These are phyloP conservation scores for Spinus olivaceus DNA, from an alignment of 2,797 vertebrate species.

Conservation along the genomic window DNA sequence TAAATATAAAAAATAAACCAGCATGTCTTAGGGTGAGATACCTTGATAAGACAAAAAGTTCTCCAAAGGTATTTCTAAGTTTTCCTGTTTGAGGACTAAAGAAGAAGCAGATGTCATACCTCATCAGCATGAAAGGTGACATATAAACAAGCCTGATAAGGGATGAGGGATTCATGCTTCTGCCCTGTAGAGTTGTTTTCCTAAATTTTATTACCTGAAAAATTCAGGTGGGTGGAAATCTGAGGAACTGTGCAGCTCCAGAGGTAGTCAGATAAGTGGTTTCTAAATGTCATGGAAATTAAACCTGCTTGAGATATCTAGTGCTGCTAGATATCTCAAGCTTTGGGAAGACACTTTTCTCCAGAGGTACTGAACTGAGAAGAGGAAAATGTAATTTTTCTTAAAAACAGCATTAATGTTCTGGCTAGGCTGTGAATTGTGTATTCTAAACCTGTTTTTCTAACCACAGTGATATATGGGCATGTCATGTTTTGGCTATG, in stretches of 20 bases:
- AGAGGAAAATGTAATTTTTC: neutral
- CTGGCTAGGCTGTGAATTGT: neutral
- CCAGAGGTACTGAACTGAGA: neutral
- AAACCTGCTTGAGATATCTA: neutral
- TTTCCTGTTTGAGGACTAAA: neutral
- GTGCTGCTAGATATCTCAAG: neutral
- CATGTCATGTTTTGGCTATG: neutral
- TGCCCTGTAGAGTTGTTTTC: neutral
- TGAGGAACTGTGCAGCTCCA: neutral
- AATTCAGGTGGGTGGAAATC: neutral
- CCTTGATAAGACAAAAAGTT: neutral
- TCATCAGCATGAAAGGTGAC: neutral
- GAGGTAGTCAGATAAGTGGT: neutral
- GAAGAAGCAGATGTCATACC: neutral
- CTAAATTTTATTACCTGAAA: neutral
- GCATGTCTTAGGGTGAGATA: neutral
- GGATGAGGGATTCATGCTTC: neutral
- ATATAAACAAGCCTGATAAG: neutral
- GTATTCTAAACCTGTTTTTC: neutral
- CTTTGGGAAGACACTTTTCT: neutral
- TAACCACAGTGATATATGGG: neutral
- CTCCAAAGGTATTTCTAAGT: neutral
- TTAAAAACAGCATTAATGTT: neutral
- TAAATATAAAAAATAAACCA: neutral
- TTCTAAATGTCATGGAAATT: neutral